A percentile compares a stretch with the other conserved stretches of the same genome.
Evolutionary conservation across 2,888 invertebrate genomes (phyloP).

Genomic region (Phortica magna): DNA sequence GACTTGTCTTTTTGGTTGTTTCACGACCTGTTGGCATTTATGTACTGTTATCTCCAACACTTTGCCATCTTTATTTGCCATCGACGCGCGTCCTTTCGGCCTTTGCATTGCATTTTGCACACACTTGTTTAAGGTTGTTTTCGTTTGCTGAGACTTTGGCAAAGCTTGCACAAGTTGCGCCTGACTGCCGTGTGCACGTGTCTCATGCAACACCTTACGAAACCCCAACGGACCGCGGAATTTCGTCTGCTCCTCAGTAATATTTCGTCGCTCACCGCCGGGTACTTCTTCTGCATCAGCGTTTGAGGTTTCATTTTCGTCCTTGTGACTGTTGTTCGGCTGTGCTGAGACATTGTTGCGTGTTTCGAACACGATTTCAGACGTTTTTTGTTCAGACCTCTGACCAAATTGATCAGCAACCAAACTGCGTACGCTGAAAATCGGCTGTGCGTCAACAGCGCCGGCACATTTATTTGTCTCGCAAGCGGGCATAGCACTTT

Average conservation of each 20-base stretch:
- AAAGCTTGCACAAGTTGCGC: too few species aligned
- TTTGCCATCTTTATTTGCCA: too few species aligned
- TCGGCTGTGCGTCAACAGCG: background rate
- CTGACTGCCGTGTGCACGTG: background rate
- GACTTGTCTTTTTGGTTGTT: too few species aligned
- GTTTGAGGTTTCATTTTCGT: too few species aligned
- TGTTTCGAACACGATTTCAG: background rate
- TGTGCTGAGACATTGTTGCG: background rate
- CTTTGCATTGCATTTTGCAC: too few species aligned
- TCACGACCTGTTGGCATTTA: too few species aligned
- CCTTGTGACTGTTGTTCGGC: background rate
- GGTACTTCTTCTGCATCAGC: background rate
- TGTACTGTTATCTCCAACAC: too few species aligned
- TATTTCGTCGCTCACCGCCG: background rate
- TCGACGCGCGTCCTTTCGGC: too few species aligned
- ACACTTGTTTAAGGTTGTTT: too few species aligned
- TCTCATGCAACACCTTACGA: background rate
- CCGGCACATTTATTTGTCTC: background rate
- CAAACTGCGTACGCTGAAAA: background rate
- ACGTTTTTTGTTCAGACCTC: background rate
- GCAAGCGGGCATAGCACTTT: background rate
- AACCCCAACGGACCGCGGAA: conserved; percentile 12
- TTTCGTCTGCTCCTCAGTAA: background rate
- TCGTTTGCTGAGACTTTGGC: too few species aligned
- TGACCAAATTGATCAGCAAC: background rate